phyloP scores from a whole-genome alignment of 2,113 vertebrate species.

The Pristiophorus japonicus region DNA sequence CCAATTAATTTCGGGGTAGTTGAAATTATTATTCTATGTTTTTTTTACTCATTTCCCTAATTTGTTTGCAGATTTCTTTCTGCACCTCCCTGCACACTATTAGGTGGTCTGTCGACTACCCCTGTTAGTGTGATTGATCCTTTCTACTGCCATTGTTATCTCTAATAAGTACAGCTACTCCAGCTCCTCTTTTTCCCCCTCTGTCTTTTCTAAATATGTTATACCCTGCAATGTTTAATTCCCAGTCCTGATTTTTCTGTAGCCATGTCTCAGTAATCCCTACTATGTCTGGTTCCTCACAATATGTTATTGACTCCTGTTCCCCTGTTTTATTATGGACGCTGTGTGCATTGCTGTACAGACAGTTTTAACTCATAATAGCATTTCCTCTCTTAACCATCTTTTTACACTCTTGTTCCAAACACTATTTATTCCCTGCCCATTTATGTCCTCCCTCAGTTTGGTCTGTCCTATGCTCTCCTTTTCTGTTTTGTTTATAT shows the following conservation, averaged over 20 bases:
- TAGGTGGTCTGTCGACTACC: too few relatives aligned
- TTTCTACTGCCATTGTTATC: not conserved
- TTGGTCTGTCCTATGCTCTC: not conserved
- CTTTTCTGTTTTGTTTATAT: too few relatives aligned
- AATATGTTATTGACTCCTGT: not conserved
- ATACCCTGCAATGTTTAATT: not conserved
- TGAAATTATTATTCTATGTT: too few relatives aligned
- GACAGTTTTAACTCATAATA: not conserved
- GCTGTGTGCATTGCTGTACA: not conserved
- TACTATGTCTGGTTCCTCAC: not conserved
- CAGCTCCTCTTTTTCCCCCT: not conserved
- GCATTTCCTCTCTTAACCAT: not conserved
- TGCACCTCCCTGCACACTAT: too few relatives aligned
- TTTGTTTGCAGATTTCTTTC: too few relatives aligned
- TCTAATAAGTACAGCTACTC: not conserved
- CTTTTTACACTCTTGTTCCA: not conserved
- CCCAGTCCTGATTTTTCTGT: not conserved
- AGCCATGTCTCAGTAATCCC: not conserved
- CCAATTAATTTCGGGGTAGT: too few relatives aligned
- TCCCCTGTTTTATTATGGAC: not conserved
- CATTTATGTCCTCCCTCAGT: not conserved
- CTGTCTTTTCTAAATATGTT: not conserved
- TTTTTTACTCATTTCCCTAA: too few relatives aligned
- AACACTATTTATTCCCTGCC: not conserved
- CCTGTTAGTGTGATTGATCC: too few relatives aligned